Conservation (phyloP, 2,113 vertebrate genomes). For the Tyto alba region DNA sequence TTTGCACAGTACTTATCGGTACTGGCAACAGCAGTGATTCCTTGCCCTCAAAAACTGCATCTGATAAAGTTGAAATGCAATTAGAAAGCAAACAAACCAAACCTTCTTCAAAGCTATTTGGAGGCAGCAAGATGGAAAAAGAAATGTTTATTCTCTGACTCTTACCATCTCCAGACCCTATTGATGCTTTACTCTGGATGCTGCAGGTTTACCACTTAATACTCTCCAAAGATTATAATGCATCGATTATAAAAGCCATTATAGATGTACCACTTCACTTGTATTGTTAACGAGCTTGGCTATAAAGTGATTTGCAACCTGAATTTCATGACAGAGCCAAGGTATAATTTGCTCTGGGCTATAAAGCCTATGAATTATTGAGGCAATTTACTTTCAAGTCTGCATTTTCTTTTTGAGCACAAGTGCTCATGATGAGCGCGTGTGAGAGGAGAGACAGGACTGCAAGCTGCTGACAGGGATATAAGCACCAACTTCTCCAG, state of each 20-base stretch:
- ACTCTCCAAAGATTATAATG: conserved; percentile 3
- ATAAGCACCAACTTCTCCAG: neutral
- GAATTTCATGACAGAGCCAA: conserved; percentile 31
- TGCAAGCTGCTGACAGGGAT: neutral
- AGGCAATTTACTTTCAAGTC: conserved; percentile 52
- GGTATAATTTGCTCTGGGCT: conserved; percentile 49
- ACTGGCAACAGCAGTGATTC: neutral
- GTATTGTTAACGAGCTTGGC: neutral
- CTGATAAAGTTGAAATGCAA: neutral
- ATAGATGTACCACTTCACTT: conserved; percentile 14
- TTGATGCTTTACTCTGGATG: neutral
- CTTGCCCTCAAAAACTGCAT: neutral
- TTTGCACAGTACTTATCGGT: neutral
- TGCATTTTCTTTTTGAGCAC: neutral
- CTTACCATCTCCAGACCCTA: neutral
- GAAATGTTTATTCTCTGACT: neutral
- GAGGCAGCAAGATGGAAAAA: neutral
- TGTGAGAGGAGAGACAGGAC: neutral
- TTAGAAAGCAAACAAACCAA: neutral
- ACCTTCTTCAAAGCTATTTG: neutral
- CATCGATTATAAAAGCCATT: conserved; percentile 15
- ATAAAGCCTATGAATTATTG: conserved; percentile 59
- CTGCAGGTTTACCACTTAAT: conserved; percentile 31
- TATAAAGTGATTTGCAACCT: conserved; percentile 49
- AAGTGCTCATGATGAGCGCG: neutral